These are phyloP conservation scores for Chorisops tibialis DNA, from an alignment of 2,888 invertebrate species.

Conservation along the genomic window DNA sequence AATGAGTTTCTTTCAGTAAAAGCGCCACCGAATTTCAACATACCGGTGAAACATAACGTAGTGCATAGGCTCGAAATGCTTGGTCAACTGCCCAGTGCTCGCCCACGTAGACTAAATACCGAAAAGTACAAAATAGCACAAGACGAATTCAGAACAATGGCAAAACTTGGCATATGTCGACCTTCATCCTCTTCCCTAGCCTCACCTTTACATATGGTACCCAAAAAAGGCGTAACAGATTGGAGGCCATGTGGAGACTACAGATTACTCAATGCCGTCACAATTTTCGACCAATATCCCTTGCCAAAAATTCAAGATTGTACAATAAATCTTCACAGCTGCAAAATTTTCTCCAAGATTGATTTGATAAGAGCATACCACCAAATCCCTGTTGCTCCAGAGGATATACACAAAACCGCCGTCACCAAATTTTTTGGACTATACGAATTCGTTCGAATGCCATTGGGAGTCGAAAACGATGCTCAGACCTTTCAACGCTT, in stretches of 20 bases:
- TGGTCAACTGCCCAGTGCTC: constrained; percentile 16
- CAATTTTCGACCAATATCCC: background rate
- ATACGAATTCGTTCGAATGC: no score
- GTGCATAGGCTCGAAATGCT: no score
- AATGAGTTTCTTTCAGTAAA: constrained; percentile 24
- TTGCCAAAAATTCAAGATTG: background rate
- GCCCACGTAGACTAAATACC: constrained; percentile 29
- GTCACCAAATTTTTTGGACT: constrained; percentile 9
- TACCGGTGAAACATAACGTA: constrained; percentile 22
- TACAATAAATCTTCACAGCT: no score
- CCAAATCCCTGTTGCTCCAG: constrained; percentile 4
- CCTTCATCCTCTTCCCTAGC: constrained; percentile 19
- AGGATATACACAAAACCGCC: constrained; percentile 4
- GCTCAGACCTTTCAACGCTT: no score
- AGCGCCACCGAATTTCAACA: constrained; percentile 26
- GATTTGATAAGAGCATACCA: background rate
- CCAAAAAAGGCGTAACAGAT: constrained; percentile 26
- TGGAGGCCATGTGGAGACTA: no score
- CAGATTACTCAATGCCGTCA: background rate
- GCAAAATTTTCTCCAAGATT: background rate
- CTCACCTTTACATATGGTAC: constrained; percentile 28
- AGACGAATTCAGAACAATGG: constrained; percentile 26
- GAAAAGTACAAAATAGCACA: constrained; percentile 32
- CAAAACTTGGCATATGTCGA: constrained; percentile 24
- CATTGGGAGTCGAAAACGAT: no score